A percentile compares a stretch with the other conserved stretches of the same genome.
These are phyloP conservation scores for Archivesica marissinica DNA, from an alignment of 1,140 invertebrate genomes.

Conservation along the genomic window DNA sequence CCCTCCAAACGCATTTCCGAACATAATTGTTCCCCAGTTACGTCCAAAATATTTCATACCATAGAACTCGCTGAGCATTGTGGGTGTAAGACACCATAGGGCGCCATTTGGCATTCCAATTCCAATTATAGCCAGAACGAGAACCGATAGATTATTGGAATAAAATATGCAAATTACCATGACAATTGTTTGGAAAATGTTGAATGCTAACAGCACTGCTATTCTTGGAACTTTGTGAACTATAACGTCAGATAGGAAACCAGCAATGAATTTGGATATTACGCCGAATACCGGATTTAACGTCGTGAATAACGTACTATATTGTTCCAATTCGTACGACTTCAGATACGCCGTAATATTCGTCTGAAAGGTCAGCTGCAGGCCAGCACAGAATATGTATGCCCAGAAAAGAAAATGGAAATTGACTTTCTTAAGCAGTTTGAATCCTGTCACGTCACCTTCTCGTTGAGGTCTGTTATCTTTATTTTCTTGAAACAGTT, in stretches of 20 bases:
- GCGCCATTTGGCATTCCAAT: slow-evolving; percentile 78
- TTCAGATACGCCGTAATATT: slow-evolving; percentile 77
- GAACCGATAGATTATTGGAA: slow-evolving; percentile 67
- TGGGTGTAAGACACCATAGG: slow-evolving; percentile 78
- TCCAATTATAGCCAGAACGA: slow-evolving; percentile 66
- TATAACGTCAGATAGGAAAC: slow-evolving; percentile 72
- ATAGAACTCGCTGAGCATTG: slow-evolving; percentile 78
- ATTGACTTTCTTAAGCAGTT: slow-evolving; percentile 68
- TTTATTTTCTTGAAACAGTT: not conserved
- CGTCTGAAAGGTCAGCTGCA: slow-evolving; percentile 75
- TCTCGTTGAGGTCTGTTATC: slow-evolving; percentile 13
- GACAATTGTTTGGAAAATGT: slow-evolving; percentile 69
- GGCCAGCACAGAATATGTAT: slow-evolving; percentile 76
- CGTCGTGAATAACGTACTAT: slow-evolving; percentile 75
- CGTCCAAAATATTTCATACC: slow-evolving; percentile 77
- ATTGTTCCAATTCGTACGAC: slow-evolving; percentile 70
- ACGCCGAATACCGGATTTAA: slow-evolving; percentile 71
- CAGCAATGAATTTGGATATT: slow-evolving; percentile 73
- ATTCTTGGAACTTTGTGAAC: slow-evolving; percentile 71
- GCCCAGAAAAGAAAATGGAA: slow-evolving; percentile 77
- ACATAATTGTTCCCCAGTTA: slow-evolving; percentile 78
- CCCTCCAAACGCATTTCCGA: slow-evolving; percentile 76
- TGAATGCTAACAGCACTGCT: slow-evolving; percentile 68
- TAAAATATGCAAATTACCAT: slow-evolving; percentile 71
- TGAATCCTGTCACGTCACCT: slow-evolving; percentile 68